These are phyloP conservation scores for Calliphora vomitoria DNA, from an alignment of 2,888 invertebrate genomes.

Conservation along the genomic window DNA sequence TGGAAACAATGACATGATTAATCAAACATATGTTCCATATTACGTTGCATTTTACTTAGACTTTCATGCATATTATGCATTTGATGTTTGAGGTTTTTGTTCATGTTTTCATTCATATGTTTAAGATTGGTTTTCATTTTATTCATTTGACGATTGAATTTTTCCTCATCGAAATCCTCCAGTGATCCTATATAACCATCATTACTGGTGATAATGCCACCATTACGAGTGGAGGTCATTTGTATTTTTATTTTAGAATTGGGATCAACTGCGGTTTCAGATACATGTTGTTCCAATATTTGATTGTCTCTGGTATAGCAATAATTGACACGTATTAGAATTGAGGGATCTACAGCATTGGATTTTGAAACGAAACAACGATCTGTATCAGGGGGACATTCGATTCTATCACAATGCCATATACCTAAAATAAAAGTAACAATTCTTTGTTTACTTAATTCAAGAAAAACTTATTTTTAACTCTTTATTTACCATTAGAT, in stretches of 20 bases:
- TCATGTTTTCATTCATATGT: not conserved
- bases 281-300: conserved; percentile 24
- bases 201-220: no score
- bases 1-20: conserved; percentile 10
- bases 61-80: conserved; percentile 4
- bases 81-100: conserved; percentile 2
- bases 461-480: not conserved
- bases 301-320: conserved; percentile 50
- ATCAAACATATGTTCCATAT: conserved; percentile 32
- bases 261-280: conserved; percentile 30
- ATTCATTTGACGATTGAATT: not conserved
- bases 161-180: no score
- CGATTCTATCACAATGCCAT: conserved; percentile 68
- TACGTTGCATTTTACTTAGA: conserved; percentile 3
- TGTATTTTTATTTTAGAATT: not conserved
- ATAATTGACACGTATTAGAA: conserved; percentile 56
- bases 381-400: conserved; percentile 57
- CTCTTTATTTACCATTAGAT: not conserved
- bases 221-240: not conserved
- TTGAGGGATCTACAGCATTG: conserved; percentile 37
- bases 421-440: conserved; percentile 22
- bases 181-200: no score
- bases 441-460: not conserved
- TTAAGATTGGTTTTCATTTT: not conserved
- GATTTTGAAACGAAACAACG: conserved; percentile 63